Base-by-base conservation (phyloP, 2,797 vertebrate genomes). In the Pseudomugil tenellus region DNA sequence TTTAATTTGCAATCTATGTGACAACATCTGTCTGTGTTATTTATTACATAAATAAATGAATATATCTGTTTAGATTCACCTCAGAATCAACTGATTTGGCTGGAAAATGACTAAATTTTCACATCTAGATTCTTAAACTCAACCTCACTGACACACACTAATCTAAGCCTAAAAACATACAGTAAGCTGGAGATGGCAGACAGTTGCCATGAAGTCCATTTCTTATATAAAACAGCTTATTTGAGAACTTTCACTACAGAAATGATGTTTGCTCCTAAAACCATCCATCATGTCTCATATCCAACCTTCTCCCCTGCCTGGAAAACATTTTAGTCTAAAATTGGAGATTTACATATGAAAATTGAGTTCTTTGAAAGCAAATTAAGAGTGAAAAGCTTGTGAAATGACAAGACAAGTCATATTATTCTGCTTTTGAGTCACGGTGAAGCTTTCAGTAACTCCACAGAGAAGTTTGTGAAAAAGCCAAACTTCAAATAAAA, bases 351-450 rank as follows among this genome's bases (percentile, higher is more conserved):
- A 31, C n/a, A 49, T 4, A 12, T 23, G 5, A 74, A 39, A 46
- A 12, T 13, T 4, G 12, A 17, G 6, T 85, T 85, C 83, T 83
- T 85, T 83, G 84, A 84, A 78, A 83, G 77, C 71, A 79, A 32
- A 34, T 25, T 0, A 16, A 3, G 4, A 1, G 0, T 7, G 16
- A 58, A 17, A 10, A 49, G 13, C 13, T 52, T 43, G 4, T 63
- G 41, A 74, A 49, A 41, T 26, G 4, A 56, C 3, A 1, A 2
- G 2, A 14, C 2, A 35, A 5, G 43, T 0, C 29, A 52, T 9
- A 4, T 2, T 37, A 6, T 52, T 72, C 3, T 4, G 25, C 19
- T 23, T 71, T 4, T 72, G 71, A 83, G 60, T 78, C 76, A 80
- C 21, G 5, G 1, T 4, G 28, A 32, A 26, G 2, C 13, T 52